These are phyloP conservation scores for Aporophyla lueneburgensis DNA, from an alignment of 2,888 invertebrate genomes.

Conservation along the genomic window DNA sequence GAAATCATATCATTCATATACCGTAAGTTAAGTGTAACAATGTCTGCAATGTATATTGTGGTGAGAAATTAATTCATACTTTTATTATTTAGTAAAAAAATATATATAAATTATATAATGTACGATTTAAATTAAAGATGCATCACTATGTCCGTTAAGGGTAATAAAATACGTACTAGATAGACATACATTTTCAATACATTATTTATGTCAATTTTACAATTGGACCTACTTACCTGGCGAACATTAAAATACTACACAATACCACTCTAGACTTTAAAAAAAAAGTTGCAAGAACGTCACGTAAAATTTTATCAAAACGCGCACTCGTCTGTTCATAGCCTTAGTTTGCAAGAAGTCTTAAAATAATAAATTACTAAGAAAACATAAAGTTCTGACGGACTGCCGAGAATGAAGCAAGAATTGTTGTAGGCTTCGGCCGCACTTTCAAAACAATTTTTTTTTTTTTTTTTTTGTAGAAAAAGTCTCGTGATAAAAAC, in stretches of 20 bases:
- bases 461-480: slow-evolving; percentile 43
- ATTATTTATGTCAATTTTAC: no score
- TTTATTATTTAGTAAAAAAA: no score
- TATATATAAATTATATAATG: no score
- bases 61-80: no score
- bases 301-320: slow-evolving; percentile 23
- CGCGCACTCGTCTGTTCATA: not conserved
- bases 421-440: slow-evolving; percentile 48
- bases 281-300: slow-evolving; percentile 7
- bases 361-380: slow-evolving; percentile 61
- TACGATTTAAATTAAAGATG: no score
- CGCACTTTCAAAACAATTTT: slow-evolving; percentile 19
- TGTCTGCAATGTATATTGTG: no score
- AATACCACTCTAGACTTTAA: not conserved
- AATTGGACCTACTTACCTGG: not conserved
- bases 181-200: no score
- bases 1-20: no score
- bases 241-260: not conserved
- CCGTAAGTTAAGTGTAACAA: no score
- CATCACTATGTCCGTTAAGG: no score
- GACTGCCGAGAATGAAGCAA: slow-evolving; percentile 47
- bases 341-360: slow-evolving; percentile 21
- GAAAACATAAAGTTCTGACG: slow-evolving; percentile 52
- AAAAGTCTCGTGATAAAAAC: slow-evolving; percentile 35
- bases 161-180: no score